Evolutionary conservation across 1,140 invertebrate genomes (phyloP).

Genomic region (Conus ventricosus): DNA sequence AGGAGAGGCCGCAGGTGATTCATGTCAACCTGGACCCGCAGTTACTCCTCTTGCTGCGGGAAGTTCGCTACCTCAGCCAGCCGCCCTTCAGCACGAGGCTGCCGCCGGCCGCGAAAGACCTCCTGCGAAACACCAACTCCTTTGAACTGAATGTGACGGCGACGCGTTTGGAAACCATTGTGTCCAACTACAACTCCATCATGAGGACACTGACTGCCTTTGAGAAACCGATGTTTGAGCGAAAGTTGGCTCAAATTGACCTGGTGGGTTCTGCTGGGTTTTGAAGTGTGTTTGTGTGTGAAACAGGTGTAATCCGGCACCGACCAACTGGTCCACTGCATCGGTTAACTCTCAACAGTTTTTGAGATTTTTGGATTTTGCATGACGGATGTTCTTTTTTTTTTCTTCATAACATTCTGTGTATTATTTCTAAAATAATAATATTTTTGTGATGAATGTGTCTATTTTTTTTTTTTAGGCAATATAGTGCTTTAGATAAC

Average conservation of each 20-base stretch:
- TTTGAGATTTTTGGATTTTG: neutral
- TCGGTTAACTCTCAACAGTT: neutral
- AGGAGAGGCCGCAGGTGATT: slow-evolving; percentile 68
- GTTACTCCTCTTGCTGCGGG: slow-evolving; percentile 68
- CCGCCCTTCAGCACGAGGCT: slow-evolving; percentile 64
- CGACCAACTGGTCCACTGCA: too few relatives aligned
- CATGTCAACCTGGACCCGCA: slow-evolving; percentile 72
- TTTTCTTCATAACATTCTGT: too few relatives aligned
- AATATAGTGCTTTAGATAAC: too few relatives aligned
- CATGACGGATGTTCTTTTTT: too few relatives aligned
- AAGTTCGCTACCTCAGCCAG: slow-evolving; percentile 70
- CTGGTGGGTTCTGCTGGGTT: slow-evolving; percentile 54
- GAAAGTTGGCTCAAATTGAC: slow-evolving; percentile 71
- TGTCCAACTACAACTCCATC: slow-evolving; percentile 74
- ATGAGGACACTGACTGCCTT: slow-evolving; percentile 72
- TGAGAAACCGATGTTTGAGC: slow-evolving; percentile 73
- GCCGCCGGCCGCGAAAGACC: slow-evolving; percentile 66
- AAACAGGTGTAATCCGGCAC: neutral
- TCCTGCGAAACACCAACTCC: slow-evolving; percentile 67
- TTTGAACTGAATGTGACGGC: slow-evolving; percentile 67
- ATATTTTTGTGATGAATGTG: too few relatives aligned
- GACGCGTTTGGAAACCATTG: slow-evolving; percentile 71
- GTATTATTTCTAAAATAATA: too few relatives aligned
- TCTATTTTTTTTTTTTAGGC: too few relatives aligned
- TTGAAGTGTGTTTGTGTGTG: neutral